Base-by-base conservation (phyloP, 2,113 vertebrate genomes). In the Entomyzon cyanotis region DNA sequence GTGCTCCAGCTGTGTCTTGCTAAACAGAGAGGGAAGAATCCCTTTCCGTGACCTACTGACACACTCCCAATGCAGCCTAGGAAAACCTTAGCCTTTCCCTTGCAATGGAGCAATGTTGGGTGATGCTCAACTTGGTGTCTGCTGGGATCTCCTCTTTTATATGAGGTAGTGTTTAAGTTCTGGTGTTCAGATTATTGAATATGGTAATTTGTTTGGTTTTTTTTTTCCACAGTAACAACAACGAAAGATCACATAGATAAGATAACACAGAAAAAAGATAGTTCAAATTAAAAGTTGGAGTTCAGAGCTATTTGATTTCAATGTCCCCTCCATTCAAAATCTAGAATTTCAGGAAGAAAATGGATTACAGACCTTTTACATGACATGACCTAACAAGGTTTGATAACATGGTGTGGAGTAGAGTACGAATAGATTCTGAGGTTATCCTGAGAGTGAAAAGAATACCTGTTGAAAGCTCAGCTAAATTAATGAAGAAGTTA, bases 81-180 rank as follows among this genome's bases (percentile, higher is more conserved):
- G 39, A 81, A 56, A 74, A 10, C 5, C 16, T 11, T 5, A 47
- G 7, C 21, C 14, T 49, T 71, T 53, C 18, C 33, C 14, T 67
- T 56, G 8, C 12, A 59, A 76, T 7, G 5, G 15, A 1, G 0
- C 3, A 17, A 17, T 42, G 4, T 39, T 64, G 7, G 14, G 5
- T 55, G 14, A 68, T 20, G 18, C 18, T 58, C 20, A 76, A 7
- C 13, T 25, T 39, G 12, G 3, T n/a, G 18, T 55, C 22, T 39
- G 44, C 30, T 58, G 56, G 30, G 4, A 85, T 71, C 10, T 2
- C 8, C 53, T 84, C 28, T n/a, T 55, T 73, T 35, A 25, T 31
- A 28, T 41, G 10, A 79, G 10, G 9, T 22, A 68, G 50, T 6
- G 7, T 79, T 78, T 67, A 41, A 59, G 79, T 86, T 71, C 30